phyloP scores from a whole-genome alignment of 37 sponge, comb jelly and placozoan species.

The Aplysina aerophoba region DNA sequence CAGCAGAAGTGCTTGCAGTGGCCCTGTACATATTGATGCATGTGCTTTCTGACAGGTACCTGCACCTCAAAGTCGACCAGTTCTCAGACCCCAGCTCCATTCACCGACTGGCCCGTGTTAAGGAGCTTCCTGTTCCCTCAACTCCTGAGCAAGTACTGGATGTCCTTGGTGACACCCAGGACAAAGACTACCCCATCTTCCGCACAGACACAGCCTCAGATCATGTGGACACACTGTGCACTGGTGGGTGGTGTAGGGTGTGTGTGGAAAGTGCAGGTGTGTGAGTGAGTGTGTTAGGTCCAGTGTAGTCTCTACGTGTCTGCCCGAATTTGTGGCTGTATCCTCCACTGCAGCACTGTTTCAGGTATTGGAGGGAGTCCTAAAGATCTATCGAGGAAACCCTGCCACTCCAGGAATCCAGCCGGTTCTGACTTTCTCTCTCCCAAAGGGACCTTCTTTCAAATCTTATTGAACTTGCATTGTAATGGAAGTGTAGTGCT shows the following conservation, averaged over 20 bases:
- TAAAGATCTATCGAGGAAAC: slow-evolving; percentile 42
- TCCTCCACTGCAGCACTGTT: slow-evolving; percentile 72
- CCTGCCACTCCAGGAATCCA: neutral
- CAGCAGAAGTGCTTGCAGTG: too few species aligned
- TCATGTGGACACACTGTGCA: slow-evolving; percentile 15
- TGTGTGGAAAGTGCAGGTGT: slow-evolving; percentile 16
- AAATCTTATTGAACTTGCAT: too few species aligned
- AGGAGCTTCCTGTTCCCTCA: slow-evolving; percentile 30
- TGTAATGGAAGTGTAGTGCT: too few species aligned
- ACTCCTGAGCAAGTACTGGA: neutral
- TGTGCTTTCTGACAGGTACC: slow-evolving; percentile 26
- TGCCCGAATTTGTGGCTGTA: slow-evolving; percentile 47
- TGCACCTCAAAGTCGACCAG: slow-evolving; percentile 35
- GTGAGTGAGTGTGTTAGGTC: neutral
- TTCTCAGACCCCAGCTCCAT: slow-evolving; percentile 47
- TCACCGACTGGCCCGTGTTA: slow-evolving; percentile 40
- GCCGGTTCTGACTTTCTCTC: too few species aligned
- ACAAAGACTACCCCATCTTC: slow-evolving; percentile 51
- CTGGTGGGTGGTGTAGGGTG: slow-evolving; percentile 25
- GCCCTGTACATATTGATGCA: neutral
- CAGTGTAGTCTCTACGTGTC: slow-evolving; percentile 15
- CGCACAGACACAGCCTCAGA: slow-evolving; percentile 40
- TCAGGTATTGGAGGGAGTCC: slow-evolving; percentile 89
- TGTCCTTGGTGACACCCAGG: slow-evolving; percentile 46
- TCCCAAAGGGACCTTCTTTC: too few species aligned